Conservation (phyloP, 2,888 invertebrate genomes). For the Lymantria monacha region DNA sequence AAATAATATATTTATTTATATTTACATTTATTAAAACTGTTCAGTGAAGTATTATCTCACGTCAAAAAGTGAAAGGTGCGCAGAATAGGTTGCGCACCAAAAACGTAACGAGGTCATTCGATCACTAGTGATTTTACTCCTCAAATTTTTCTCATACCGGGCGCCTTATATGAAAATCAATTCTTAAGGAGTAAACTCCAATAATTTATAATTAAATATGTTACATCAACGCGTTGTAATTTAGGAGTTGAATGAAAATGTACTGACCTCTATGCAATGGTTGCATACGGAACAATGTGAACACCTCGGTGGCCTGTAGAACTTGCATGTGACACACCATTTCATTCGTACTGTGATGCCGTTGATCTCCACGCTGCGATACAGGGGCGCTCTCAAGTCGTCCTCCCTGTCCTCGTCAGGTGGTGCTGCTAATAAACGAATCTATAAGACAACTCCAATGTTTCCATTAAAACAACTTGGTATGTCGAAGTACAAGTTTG, state of each 20-base stretch:
- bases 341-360: constrained; percentile 99
- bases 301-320: constrained; percentile 99
- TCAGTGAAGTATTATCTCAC: no score
- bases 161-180: no score
- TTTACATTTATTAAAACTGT: no score
- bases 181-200: no score
- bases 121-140: no score
- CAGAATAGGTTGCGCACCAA: no score
- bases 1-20: no score
- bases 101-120: no score
- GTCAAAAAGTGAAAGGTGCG: no score
- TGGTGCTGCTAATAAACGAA: constrained; percentile 84
- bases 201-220: no score
- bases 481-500: not conserved
- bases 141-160: no score
- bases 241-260: not conserved
- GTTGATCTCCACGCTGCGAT: constrained; percentile 98
- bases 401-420: constrained; percentile 98
- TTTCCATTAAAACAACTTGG: not conserved
- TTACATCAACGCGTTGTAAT: no score
- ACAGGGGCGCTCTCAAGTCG: constrained; percentile 97
- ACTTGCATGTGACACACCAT: constrained; percentile 99
- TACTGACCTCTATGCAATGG: constrained; percentile 95
- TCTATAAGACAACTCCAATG: not conserved
- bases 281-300: constrained; percentile 99